Base-by-base conservation (phyloP, 2,113 vertebrate genomes). In the Elaphurus davidianus region DNA sequence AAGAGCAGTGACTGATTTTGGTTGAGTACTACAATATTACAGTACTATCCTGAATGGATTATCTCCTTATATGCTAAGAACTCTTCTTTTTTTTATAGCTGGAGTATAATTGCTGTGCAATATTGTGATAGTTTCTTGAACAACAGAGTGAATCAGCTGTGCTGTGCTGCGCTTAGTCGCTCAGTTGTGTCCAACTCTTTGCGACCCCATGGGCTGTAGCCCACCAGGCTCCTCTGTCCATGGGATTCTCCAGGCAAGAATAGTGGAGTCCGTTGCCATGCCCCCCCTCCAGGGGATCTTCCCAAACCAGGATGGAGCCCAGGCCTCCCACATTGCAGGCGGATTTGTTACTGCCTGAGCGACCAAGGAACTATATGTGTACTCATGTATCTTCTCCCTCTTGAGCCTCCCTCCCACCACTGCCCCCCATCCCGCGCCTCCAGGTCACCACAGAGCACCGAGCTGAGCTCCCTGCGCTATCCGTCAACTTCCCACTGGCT, bases 91-190 rank as follows among this genome's bases (percentile, higher is more conserved):
- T 23, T 36, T 71, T 67, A 5, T 0, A 1, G 36, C 19, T 15
- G 71, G 71, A 43, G 12, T 43, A 14, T 15, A 76, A 25, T 43
- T 76, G 40, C 71, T 76, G 3, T 76, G 43, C 40, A 43, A 27
- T 13, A 23, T 43, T 76, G 71, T 43, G 23, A 74, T 76, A 7
- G 23, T 76, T 76, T 43, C 40, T 43, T 43, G 1, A 14, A 76
- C 23, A 27, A 33, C 23, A 76, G 23, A 7, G 71, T 27, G 71
- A 43, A 27, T 27, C 71, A 14, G 71, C 71, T 43, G 12, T 25
- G 10, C 19, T 40, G 19, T 23, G 10, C 5, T 3, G 19, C 0
- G 5, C 67, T 23, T 23, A 74, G 36, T 13, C 2, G 0, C 10
- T 74, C 36, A 74, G 19, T 40, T 36, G 23, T 12, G 36, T 23